phyloP scores from a whole-genome alignment of 1,140 invertebrate species.

The Prorops nasuta region DNA sequence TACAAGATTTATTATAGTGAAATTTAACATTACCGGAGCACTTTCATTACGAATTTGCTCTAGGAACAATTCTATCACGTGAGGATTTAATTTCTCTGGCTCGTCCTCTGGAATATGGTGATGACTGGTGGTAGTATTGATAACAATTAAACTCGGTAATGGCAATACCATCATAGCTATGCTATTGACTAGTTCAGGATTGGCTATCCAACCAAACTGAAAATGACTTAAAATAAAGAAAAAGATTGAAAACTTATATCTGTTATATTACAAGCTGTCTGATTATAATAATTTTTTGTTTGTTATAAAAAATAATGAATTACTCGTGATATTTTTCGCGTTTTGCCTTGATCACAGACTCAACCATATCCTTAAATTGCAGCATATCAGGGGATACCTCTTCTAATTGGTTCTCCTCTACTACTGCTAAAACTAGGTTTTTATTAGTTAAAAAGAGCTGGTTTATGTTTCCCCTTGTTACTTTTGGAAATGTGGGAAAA shows the following conservation, averaged over 20 bases:
- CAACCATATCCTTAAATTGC: constrained; percentile 82
- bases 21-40: constrained; percentile 62
- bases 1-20: background rate
- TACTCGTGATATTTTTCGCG: constrained; percentile 76
- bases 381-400: constrained; percentile 78
- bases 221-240: constrained; percentile 61
- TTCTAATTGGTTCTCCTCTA: constrained; percentile 84
- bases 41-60: constrained; percentile 73
- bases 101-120: constrained; percentile 88
- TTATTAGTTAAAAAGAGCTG: constrained; percentile 82
- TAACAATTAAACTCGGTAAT: constrained; percentile 82
- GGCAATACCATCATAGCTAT: constrained; percentile 84
- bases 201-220: constrained; percentile 91
- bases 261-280: background rate
- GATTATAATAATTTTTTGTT: background rate
- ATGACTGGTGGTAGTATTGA: constrained; percentile 87
- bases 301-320: constrained; percentile 24
- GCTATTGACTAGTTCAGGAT: constrained; percentile 82
- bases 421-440: constrained; percentile 80
- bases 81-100: constrained; percentile 72
- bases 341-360: constrained; percentile 76
- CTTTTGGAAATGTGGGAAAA: constrained; percentile 87
- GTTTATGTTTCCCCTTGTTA: constrained; percentile 80
- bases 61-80: constrained; percentile 76
- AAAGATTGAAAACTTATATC: constrained; percentile 9